Conservation (phyloP, 2,797 vertebrate genomes). For the Oreonectes daqikongensis region DNA sequence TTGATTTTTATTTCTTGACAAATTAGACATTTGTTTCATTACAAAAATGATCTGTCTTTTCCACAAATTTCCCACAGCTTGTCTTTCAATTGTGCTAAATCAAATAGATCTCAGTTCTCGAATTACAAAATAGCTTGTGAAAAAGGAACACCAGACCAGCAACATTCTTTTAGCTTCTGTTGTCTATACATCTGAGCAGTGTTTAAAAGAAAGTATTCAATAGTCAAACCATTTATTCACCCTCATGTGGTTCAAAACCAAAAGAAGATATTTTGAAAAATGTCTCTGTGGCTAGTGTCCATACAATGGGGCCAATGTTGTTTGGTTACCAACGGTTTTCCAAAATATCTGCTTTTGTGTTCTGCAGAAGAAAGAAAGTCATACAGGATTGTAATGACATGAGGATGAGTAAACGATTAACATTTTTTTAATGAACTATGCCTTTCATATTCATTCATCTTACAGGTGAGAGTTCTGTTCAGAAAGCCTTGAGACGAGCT, state of each 20-base stretch:
- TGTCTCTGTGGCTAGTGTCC: no score
- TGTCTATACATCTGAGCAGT: not conserved
- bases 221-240: no score
- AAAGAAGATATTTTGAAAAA: no score
- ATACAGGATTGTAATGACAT: no score
- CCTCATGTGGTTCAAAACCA: no score
- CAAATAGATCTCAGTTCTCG: constrained; percentile 16
- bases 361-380: no score
- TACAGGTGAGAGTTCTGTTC: constrained; percentile 83
- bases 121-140: constrained; percentile 4
- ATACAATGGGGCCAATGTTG: no score
- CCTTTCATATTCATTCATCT: not conserved
- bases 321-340: no score
- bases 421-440: no score
- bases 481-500: constrained; percentile 84
- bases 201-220: constrained; percentile 1
- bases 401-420: no score
- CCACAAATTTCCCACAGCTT: constrained; percentile 11
- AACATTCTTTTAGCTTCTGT: not conserved
- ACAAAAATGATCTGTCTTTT: not conserved
- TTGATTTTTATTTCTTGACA: not conserved
- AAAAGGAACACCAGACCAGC: not conserved
- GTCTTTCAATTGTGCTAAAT: constrained; percentile 22
- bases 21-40: not conserved
- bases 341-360: no score